Evolutionary conservation across 2,888 invertebrate species (phyloP).

Genomic region (Liodrosophila aerea): DNA sequence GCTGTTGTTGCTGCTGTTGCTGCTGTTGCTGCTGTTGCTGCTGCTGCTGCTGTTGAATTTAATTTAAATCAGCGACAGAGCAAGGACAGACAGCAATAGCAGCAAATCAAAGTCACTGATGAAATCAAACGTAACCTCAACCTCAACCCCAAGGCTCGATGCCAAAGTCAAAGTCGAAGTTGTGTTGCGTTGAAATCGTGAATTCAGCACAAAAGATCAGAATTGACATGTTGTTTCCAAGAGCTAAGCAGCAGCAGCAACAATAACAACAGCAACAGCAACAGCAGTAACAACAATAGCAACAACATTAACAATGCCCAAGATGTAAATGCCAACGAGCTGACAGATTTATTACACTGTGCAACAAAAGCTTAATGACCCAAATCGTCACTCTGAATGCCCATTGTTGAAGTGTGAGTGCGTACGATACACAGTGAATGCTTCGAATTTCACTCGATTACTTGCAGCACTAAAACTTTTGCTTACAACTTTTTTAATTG

Average conservation of each 20-base stretch:
- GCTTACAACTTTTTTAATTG: background rate
- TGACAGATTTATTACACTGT: slow-evolving; percentile 43
- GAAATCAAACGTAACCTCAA: slow-evolving; percentile 35
- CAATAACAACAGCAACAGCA: slow-evolving; percentile 2
- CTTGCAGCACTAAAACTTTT: slow-evolving; percentile 2
- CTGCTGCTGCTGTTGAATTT: slow-evolving; percentile 34
- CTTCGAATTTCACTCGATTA: too few relatives aligned
- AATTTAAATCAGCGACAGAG: slow-evolving; percentile 49
- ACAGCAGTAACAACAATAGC: background rate
- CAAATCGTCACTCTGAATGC: background rate
- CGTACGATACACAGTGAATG: too few relatives aligned
- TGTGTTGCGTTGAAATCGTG: slow-evolving; percentile 21
- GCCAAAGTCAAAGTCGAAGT: slow-evolving; percentile 11
- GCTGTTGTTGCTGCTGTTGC: slow-evolving; percentile 1
- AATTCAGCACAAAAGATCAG: slow-evolving; percentile 36
- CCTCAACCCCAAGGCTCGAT: background rate
- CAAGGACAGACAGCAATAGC: too few relatives aligned
- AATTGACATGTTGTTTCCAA: slow-evolving; percentile 45
- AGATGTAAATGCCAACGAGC: slow-evolving; percentile 20
- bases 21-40: slow-evolving; percentile 2
- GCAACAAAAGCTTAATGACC: slow-evolving; percentile 21
- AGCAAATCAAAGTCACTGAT: slow-evolving; percentile 48
- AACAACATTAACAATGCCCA: slow-evolving; percentile 26
- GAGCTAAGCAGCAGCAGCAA: slow-evolving; percentile 12
- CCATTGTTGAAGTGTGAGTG: too few relatives aligned